Base-by-base conservation (phyloP, 2,113 vertebrate genomes). In the Sarotherodon lohbergeri region DNA sequence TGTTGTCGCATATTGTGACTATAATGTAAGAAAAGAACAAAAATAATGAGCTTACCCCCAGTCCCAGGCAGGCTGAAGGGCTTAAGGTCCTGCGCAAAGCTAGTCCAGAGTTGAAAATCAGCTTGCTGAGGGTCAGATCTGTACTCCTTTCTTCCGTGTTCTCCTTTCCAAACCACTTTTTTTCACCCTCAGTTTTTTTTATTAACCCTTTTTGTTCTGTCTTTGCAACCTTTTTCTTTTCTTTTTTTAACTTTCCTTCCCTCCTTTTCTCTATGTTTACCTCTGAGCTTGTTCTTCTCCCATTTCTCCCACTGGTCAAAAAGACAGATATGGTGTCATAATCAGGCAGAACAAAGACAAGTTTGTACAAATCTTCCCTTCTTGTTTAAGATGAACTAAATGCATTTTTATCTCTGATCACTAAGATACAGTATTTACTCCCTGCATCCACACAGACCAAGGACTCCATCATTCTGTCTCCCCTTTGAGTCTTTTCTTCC, bases 21-120 rank as follows among this genome's bases (percentile, higher is more conserved):
- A 19, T 41, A 90, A 73, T 46, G 54, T 85, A 71, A 71, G 46
- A 50, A 86, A 85, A 52, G 4, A 88, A 86, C 9, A 73, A 39
- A 66, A 55, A 39, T 91, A 92, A 94, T 78, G 56, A 88, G 91
- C 94, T 95, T 94, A 95, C 90, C 24, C 82, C 82, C 9, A 90
- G 57, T 89, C 17, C 54, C 32, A 56, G 54, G 83, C 89, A 82
- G 63, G 88, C 83, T 83, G 94, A 88, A 57, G 85, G 78, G 85
- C n/a, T 92, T 71, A 92, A 52, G 83, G 76, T 91, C 88, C 87
- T 1, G 22, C 61, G 32, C 56, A 66, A 63, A 36, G 39, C 81
- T 63, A 46, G 80, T 84, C 83, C 82, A 86, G 73, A 68, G 84
- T 5, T 83, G 82, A 89, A 91, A 93, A 90, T 85, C 86, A 86